Evolutionary conservation across 1,140 invertebrate species (phyloP).

Genomic region (Eulimnadia texana): DNA sequence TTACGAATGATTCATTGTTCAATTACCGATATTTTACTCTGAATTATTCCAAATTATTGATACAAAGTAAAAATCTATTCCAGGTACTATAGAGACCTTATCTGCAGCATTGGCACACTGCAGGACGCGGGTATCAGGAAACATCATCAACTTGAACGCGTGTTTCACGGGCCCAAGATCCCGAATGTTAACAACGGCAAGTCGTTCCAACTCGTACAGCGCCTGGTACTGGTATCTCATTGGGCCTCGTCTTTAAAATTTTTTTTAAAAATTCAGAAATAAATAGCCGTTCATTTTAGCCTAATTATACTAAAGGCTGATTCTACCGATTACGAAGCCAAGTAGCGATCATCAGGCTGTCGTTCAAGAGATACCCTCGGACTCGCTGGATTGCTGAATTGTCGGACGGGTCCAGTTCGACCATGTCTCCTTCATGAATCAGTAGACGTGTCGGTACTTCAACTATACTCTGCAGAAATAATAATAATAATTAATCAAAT

Average conservation of each 20-base stretch:
- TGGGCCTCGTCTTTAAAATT: constrained; percentile 44
- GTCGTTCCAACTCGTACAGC: constrained; percentile 75
- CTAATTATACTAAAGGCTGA: constrained; percentile 14
- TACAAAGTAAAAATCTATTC: too few species aligned
- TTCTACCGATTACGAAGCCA: constrained; percentile 50
- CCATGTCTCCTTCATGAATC: constrained; percentile 73
- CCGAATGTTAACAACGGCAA: constrained; percentile 89
- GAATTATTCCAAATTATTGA: too few species aligned
- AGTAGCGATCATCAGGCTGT: constrained; percentile 58
- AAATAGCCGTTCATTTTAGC: too few species aligned
- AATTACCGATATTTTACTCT: too few species aligned
- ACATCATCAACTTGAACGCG: constrained; percentile 85
- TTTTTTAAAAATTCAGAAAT: neutral
- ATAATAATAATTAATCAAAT: constrained; percentile 10
- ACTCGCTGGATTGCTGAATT: constrained; percentile 71
- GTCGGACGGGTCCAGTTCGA: constrained; percentile 75
- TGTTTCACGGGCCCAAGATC: constrained; percentile 80
- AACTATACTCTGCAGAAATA: constrained; percentile 42
- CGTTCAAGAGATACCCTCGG: constrained; percentile 85
- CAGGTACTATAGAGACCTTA: constrained; percentile 37
- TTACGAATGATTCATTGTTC: too few species aligned
- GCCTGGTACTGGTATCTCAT: constrained; percentile 79
- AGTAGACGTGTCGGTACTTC: constrained; percentile 60
- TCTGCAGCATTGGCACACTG: constrained; percentile 70
- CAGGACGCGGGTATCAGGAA: constrained; percentile 83